Percentiles rank a stretch among this genome's conserved stretches.
Conservation (phyloP, 2,797 vertebrate genomes). For the Taenioides sp. region DNA sequence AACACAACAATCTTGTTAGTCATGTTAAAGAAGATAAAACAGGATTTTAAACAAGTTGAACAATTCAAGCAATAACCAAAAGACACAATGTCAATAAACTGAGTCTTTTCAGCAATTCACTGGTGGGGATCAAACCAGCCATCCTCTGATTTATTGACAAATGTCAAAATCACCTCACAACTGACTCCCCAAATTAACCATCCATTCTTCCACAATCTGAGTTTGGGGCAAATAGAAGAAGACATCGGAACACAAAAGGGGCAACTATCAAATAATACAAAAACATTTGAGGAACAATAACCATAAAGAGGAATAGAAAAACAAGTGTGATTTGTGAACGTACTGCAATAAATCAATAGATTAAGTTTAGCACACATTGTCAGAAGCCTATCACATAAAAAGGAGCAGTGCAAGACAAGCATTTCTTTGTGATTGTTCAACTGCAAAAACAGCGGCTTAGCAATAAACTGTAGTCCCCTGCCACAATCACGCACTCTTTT, state of each 20-base stretch:
- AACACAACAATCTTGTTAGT: too few species aligned
- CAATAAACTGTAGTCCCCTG: slow-evolving; percentile 19
- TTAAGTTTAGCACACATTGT: not conserved
- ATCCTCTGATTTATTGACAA: too few species aligned
- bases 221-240: not conserved
- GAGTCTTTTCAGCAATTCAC: too few species aligned
- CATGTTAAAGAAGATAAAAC: too few species aligned
- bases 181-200: too few species aligned
- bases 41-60: too few species aligned
- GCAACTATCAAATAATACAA: not conserved
- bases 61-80: too few species aligned
- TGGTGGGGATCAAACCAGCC: too few species aligned
- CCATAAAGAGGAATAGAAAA: not conserved
- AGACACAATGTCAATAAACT: too few species aligned
- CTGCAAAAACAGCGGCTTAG: not conserved
- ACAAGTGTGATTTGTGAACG: not conserved
- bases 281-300: not conserved
- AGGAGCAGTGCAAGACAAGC: slow-evolving; percentile 2
- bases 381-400: slow-evolving; percentile 2
- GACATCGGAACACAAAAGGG: not conserved
- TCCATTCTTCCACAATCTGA: not conserved
- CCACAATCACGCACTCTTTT: slow-evolving; percentile 30
- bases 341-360: not conserved
- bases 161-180: too few species aligned
- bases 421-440: not conserved